A percentile compares a stretch with the other conserved stretches of the same genome.
phyloP scores from a whole-genome alignment of 2,888 invertebrate species.

The Rutpela maculata region DNA sequence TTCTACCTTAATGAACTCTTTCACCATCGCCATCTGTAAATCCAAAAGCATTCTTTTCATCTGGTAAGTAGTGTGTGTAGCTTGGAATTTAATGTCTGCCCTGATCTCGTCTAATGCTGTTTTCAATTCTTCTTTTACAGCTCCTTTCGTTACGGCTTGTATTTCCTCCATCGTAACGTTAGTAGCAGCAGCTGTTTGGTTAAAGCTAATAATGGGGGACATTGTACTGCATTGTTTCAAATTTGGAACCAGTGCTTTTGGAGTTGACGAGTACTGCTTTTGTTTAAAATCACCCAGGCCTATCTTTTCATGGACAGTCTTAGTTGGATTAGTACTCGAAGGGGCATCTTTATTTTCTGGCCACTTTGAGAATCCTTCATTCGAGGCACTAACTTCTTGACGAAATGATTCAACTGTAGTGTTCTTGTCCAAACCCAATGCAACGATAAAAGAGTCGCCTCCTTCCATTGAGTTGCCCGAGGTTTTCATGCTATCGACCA shows the following conservation, averaged over 20 bases:
- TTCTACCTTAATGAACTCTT: slow-evolving; percentile 68
- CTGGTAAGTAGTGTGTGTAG: slow-evolving; percentile 60
- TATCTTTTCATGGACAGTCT: slow-evolving; percentile 38
- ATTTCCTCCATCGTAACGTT: slow-evolving; percentile 38
- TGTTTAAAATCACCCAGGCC: slow-evolving; percentile 44
- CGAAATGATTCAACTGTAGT: slow-evolving; percentile 43
- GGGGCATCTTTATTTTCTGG: slow-evolving; percentile 34
- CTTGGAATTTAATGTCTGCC: slow-evolving; percentile 61
- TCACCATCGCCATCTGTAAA: slow-evolving; percentile 67
- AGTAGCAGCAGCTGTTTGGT: neutral
- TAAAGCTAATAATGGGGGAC: slow-evolving; percentile 48
- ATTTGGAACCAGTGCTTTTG: slow-evolving; percentile 44
- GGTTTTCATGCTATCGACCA: slow-evolving; percentile 34
- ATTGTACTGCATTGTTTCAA: slow-evolving; percentile 20
- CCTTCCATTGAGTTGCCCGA: slow-evolving; percentile 45
- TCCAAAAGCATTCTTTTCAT: slow-evolving; percentile 65
- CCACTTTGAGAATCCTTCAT: slow-evolving; percentile 31
- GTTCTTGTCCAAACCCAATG: slow-evolving; percentile 61
- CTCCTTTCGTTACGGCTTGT: slow-evolving; percentile 47
- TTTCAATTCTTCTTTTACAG: slow-evolving; percentile 60
- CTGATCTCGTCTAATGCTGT: slow-evolving; percentile 58
- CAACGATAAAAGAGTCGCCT: slow-evolving; percentile 66
- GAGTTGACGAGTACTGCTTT: slow-evolving; percentile 55
- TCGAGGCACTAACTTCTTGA: slow-evolving; percentile 43
- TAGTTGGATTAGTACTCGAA: slow-evolving; percentile 39